These are phyloP conservation scores for Epirrhoe alternata DNA, from an alignment of 2,888 invertebrate species.

Conservation along the genomic window DNA sequence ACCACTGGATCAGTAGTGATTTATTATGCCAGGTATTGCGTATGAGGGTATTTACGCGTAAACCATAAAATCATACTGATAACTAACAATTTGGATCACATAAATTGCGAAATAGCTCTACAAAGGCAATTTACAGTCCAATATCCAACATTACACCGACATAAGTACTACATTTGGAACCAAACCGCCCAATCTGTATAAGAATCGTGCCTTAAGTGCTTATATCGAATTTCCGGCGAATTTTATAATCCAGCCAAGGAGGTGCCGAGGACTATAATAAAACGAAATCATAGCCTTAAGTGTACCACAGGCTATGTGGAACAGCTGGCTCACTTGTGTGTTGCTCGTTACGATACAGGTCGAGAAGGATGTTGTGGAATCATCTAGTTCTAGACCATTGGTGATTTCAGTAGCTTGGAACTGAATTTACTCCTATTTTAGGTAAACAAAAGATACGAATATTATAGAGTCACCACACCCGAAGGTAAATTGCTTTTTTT, in stretches of 20 bases:
- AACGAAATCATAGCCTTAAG: constrained; percentile 40
- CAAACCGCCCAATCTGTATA: constrained; percentile 36
- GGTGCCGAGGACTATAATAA: constrained; percentile 49
- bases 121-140: constrained; percentile 20
- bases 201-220: constrained; percentile 39
- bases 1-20: neutral
- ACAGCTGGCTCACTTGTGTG: constrained; percentile 6
- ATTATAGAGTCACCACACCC: no score
- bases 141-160: constrained; percentile 28
- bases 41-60: neutral
- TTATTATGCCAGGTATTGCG: neutral
- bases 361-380: no score
- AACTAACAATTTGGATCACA: constrained; percentile 9
- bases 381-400: no score
- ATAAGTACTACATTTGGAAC: constrained; percentile 22
- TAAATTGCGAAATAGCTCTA: constrained; percentile 21
- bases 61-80: neutral
- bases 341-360: no score
- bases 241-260: constrained; percentile 44
- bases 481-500: no score
- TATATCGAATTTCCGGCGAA: constrained; percentile 45
- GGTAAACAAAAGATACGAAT: no score
- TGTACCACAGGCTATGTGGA: neutral
- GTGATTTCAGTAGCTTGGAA: no score
- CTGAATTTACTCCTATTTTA: no score